Base-by-base conservation (phyloP, 2,113 vertebrate species). In the Lipotes vexillifer region DNA sequence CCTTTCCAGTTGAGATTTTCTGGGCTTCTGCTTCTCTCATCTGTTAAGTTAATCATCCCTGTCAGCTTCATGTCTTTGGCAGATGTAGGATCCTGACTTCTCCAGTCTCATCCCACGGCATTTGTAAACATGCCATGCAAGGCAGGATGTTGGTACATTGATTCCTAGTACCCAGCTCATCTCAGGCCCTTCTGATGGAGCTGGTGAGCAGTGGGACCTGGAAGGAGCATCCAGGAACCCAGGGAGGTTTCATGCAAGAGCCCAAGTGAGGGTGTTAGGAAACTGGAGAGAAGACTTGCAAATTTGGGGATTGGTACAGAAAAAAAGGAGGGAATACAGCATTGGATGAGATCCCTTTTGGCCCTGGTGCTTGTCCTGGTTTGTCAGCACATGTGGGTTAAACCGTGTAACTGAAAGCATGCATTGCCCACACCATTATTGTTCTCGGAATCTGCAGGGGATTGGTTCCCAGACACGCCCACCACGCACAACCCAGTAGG, bases 391-490 rank as follows among this genome's bases (percentile, higher is more conserved):
- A 1, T 5, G 38, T 87, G 20, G 36, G 36, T 84, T 85, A 85
- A 85, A 65, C 52, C 29, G 4, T 55, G 21, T 88, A 17, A 21
- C 23, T 38, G 33, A 55, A 25, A 23, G 14, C 21, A n/a, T 2
- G 0, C 0, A 1, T 27, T 81, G 21, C 77, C 77, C 13, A 0
- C 0, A 0, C 21, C 52, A 17, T 0, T 38, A 10, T 38, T 8
- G 2, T 57, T 52, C 52, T 38, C 13, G 0, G 13, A 38, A 27
- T n/a, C 77, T 15, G 23, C 77, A 61, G 2, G 31, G 77, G 68
- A 13, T 20, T n/a, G 41, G 78, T 71, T 59, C 77, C 3, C 71
- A 41, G 9, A 41, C 12, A 81, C 2, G 1, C 13, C 33, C n/a
- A 31, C 63, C 17, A 57, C 12, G 13, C 52, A n/a, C 77, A 13